These are phyloP conservation scores for Cisticola juncidis DNA, from an alignment of 2,113 vertebrate species.

Conservation along the genomic window DNA sequence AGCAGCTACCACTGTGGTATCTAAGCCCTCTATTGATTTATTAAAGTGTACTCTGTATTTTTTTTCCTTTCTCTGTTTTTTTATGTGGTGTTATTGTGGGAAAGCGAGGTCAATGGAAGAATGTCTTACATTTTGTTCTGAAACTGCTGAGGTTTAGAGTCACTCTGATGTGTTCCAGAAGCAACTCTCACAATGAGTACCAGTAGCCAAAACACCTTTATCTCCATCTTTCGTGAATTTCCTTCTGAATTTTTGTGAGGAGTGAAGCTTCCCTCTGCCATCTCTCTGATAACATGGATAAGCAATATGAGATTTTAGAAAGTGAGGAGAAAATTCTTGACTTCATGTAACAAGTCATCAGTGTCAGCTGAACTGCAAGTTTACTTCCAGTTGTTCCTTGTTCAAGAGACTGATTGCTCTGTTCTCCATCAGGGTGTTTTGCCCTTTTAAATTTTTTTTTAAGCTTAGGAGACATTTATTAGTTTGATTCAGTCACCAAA, in stretches of 20 bases:
- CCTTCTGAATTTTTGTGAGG: background rate
- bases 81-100: slow-evolving; percentile 60
- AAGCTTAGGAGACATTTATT: background rate
- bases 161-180: slow-evolving; percentile 48
- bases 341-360: background rate
- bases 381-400: background rate
- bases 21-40: slow-evolving; percentile 48
- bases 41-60: slow-evolving; percentile 23
- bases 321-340: background rate
- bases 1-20: slow-evolving; percentile 39
- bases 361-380: background rate
- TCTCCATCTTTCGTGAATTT: background rate
- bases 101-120: slow-evolving; percentile 42
- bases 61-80: slow-evolving; percentile 32
- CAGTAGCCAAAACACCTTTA: background rate
- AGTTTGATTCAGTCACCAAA: background rate
- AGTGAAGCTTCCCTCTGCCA: background rate
- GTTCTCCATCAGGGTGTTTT: background rate
- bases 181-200: background rate
- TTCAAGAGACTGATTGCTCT: background rate
- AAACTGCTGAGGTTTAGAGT: slow-evolving; percentile 48
- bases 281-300: accelerated
- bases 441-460: background rate
- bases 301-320: background rate
- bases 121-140: slow-evolving; percentile 58